A percentile compares a stretch with the other conserved stretches of the same genome.
Evolutionary conservation across 2,888 invertebrate species (phyloP).

Genomic region (Lordiphosa fenestrarum): DNA sequence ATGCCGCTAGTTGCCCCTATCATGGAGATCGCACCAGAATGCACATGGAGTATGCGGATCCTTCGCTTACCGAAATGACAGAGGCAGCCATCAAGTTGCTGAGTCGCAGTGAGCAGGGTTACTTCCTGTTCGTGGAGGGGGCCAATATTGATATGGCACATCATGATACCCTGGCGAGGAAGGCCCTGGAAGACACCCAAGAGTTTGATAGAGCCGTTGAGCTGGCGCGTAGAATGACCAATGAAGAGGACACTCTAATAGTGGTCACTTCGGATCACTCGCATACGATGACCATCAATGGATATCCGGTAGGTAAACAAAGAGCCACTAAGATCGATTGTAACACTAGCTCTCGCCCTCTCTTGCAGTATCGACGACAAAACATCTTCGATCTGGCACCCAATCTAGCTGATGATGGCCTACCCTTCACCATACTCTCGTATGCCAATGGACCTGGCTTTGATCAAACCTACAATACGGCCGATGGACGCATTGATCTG

Average conservation of each 20-base stretch:
- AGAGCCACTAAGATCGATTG: too few relatives aligned
- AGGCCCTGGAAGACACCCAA: conserved; percentile 89
- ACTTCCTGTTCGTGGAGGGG: conserved; percentile 87
- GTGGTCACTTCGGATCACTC: conserved; percentile 91
- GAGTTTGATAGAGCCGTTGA: conserved; percentile 88
- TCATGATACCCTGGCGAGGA: conserved; percentile 84
- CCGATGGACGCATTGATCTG: conserved; percentile 59
- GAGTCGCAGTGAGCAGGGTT: conserved; percentile 84
- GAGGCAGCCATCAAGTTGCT: conserved; percentile 84
- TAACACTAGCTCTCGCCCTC: not conserved
- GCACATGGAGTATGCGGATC: conserved; percentile 80
- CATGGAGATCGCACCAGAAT: conserved; percentile 82
- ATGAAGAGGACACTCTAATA: conserved; percentile 86
- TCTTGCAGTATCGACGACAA: conserved; percentile 57
- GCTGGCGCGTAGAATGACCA: conserved; percentile 83
- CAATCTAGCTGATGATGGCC: conserved; percentile 82
- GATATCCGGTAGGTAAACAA: conserved; percentile 81
- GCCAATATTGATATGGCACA: conserved; percentile 82
- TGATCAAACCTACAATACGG: conserved; percentile 60
- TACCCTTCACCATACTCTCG: conserved; percentile 85
- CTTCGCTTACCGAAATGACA: conserved; percentile 86
- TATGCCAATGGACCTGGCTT: conserved; percentile 89
- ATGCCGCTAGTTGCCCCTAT: conserved; percentile 82
- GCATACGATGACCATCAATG: conserved; percentile 88
- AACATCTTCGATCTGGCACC: conserved; percentile 81